These are phyloP conservation scores for Strix uralensis DNA, from an alignment of 2,113 vertebrate genomes.

Conservation along the genomic window DNA sequence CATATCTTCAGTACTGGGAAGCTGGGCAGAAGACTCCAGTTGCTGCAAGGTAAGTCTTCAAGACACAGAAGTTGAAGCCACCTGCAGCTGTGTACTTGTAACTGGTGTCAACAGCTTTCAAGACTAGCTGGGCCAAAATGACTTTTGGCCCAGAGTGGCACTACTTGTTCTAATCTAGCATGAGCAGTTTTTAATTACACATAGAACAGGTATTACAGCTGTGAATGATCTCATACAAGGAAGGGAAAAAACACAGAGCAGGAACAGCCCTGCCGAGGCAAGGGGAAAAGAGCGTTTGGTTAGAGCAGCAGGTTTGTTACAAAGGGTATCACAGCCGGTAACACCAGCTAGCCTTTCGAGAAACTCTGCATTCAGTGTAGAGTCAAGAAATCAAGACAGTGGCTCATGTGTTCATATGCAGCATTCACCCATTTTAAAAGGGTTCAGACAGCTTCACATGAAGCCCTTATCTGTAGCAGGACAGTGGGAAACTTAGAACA, in stretches of 20 bases:
- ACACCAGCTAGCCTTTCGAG: neutral
- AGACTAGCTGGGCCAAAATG: neutral
- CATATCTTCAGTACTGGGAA: neutral
- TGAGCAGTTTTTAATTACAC: neutral
- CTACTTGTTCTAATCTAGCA: neutral
- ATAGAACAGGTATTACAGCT: neutral
- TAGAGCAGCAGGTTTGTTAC: neutral
- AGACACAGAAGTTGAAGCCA: neutral
- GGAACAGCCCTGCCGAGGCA: neutral
- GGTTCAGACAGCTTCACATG: neutral
- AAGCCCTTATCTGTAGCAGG: neutral
- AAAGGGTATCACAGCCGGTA: neutral
- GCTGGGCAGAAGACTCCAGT: rapidly evolving
- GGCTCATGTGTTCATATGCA: rapidly evolving
- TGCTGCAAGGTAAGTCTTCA: neutral
- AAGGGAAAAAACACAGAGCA: neutral
- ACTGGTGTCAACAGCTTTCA: neutral
- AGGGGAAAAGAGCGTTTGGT: neutral
- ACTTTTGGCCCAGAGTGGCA: neutral
- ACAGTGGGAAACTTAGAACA: neutral
- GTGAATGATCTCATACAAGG: neutral
- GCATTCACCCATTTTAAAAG: neutral
- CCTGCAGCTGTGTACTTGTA: neutral
- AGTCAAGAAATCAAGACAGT: neutral
- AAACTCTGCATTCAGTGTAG: rapidly evolving